Evolutionary conservation across 2,888 invertebrate genomes (phyloP).

Genomic region (Andrena bucephala): DNA sequence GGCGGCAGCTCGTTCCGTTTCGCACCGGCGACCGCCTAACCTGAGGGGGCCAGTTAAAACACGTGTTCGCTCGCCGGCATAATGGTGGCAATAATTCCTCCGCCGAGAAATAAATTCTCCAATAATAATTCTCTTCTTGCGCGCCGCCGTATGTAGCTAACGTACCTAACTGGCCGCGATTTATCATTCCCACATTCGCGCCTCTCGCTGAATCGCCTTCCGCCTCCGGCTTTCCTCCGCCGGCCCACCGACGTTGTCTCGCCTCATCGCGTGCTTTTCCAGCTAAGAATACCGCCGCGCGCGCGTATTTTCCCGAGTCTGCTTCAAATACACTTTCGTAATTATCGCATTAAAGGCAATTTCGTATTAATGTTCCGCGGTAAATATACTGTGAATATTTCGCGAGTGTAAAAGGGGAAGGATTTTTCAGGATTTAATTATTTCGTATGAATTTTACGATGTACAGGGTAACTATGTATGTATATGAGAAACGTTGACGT

Average conservation of each 20-base stretch:
- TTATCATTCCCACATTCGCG: conserved; percentile 81
- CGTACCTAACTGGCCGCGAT: conserved; percentile 82
- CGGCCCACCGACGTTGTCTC: neutral
- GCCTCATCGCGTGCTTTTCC: neutral
- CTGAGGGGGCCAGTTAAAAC: conserved; percentile 76
- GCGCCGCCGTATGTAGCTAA: conserved; percentile 81
- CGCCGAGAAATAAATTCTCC: conserved; percentile 81
- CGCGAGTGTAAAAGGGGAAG: too few species aligned
- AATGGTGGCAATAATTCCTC: conserved; percentile 82
- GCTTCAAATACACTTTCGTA: neutral
- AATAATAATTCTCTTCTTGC: conserved; percentile 81
- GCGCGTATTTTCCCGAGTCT: neutral
- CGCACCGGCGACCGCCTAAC: conserved; percentile 65
- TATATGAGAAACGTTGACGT: too few species aligned
- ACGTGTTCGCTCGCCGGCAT: conserved; percentile 79
- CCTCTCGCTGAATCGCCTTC: conserved; percentile 61
- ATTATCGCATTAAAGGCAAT: neutral
- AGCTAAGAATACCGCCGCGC: neutral
- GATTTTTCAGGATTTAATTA: too few species aligned
- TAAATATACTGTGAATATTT: too few species aligned
- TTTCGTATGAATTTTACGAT: too few species aligned
- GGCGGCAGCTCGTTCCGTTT: conserved; percentile 50
- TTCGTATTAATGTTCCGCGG: too few species aligned
- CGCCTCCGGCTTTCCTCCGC: conserved; percentile 51
- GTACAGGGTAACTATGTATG: too few species aligned